Evolutionary conservation across 30 jellyfish, hydroid and myxozoan genomes (phyloP).

Genomic region (Hydractinia echinata): DNA sequence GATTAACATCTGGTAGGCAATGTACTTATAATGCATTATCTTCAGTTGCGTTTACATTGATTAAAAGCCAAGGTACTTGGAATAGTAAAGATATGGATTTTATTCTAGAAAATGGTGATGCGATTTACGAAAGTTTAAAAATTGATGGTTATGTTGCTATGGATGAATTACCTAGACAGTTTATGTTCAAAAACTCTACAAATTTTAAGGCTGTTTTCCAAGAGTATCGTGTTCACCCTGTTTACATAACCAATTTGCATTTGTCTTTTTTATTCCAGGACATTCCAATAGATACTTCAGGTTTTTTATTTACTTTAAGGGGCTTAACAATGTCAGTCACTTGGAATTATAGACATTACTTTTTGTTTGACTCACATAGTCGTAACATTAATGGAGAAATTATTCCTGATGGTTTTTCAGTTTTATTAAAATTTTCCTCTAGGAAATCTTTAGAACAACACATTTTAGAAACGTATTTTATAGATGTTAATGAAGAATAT

Average conservation of each 20-base stretch:
- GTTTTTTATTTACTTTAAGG: slow-evolving; percentile 16
- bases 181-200: no score
- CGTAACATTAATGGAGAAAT: slow-evolving; percentile 2
- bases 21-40: slow-evolving; percentile 21
- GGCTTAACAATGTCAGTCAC: background rate
- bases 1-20: slow-evolving; percentile 26
- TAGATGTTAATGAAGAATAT: background rate
- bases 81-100: slow-evolving; percentile 14
- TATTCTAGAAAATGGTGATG: slow-evolving; percentile 21
- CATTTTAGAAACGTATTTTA: background rate
- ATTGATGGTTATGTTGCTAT: background rate
- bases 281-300: background rate
- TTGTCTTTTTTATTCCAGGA: background rate
- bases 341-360: background rate
- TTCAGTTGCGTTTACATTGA: background rate
- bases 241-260: no score
- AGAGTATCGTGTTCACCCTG: no score
- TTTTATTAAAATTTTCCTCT: background rate
- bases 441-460: background rate
- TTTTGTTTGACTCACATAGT: slow-evolving; percentile 27
- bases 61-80: background rate
- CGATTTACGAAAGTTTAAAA: background rate
- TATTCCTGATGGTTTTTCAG: slow-evolving; percentile 22
- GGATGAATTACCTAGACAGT: slow-evolving; percentile 10
- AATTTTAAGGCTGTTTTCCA: no score